Base-by-base conservation (phyloP, 1,140 invertebrate genomes). In the Sweltsa coloradensis region DNA sequence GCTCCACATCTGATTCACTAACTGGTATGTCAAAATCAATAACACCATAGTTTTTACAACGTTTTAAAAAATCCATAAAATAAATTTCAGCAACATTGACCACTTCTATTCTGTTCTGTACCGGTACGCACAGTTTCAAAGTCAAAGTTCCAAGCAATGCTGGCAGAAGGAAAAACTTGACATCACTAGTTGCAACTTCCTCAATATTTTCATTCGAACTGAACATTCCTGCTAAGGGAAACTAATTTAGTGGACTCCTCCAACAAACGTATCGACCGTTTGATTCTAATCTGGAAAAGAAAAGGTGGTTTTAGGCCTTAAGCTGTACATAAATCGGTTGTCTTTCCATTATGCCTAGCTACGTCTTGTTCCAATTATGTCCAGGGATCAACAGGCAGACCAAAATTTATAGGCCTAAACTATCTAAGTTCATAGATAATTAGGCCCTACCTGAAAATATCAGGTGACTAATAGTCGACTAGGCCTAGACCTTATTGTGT, bases 121-220 rank as follows among this genome's bases (percentile, higher is more conserved):
- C 48, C 3, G 71, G 62, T 5, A 52, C 48, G 6, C 65, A 64
- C n/a, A 83, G 58, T 67, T 85, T 85, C 42, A 83, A 66, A 9
- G 72, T 75, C 0, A 91, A 66, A 11, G 75, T 78, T 0, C 86
- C 89, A 9, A 94, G 69, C n/a, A 90, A 64, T 16, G 80, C 86
- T 0, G 90, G 90, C 13, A 93, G 58, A 1, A 93, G 62, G 39
- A 93, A 72, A 56, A 88, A 90, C 58, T 87, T 88, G 2, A 97
- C 61, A 57, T 90, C 81, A 51, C 81, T 78, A 11, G 89, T 90
- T 0, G 87, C 65, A 9, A 96, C 61, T 69, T 97, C 93, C 42
- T 92, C 86, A 34, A 90, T 70, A 21, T 68, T 70, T 73, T 97
- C 93, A 68, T 96, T 96, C 24, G 63, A 62, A 63, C 89, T 93